Evolutionary conservation across 1,140 invertebrate species (phyloP).

Genomic region (Meloidogyne chitwoodi): DNA sequence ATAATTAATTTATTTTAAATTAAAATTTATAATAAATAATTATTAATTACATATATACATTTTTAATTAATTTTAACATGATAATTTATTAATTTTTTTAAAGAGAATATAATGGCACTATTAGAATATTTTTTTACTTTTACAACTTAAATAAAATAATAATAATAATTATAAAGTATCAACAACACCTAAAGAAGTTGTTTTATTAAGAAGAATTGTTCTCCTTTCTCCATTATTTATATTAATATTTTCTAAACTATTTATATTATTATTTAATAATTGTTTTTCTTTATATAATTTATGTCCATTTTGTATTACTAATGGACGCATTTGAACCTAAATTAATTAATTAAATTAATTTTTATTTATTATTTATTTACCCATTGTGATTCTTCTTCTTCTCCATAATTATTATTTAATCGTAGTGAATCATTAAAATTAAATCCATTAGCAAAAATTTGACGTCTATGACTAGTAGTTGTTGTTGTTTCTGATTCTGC

Average conservation of each 20-base stretch:
- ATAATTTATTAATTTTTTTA: no score
- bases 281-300: background rate
- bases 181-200: background rate
- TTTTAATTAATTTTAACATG: no score
- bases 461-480: background rate
- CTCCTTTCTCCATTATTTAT: background rate
- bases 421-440: background rate
- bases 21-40: no score
- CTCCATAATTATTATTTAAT: background rate
- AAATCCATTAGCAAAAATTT: background rate
- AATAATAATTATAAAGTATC: background rate
- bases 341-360: background rate
- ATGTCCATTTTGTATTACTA: background rate
- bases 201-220: background rate
- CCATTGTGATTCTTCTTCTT: background rate
- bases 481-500: background rate
- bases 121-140: no score
- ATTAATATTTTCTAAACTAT: background rate
- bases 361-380: background rate
- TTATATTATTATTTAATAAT: background rate
- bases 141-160: no score
- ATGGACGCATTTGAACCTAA: background rate
- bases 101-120: no score
- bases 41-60: no score
- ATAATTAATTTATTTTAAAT: no score